These are phyloP conservation scores for Drosophila mettleri DNA, from an alignment of 2,888 invertebrate genomes.

Conservation along the genomic window DNA sequence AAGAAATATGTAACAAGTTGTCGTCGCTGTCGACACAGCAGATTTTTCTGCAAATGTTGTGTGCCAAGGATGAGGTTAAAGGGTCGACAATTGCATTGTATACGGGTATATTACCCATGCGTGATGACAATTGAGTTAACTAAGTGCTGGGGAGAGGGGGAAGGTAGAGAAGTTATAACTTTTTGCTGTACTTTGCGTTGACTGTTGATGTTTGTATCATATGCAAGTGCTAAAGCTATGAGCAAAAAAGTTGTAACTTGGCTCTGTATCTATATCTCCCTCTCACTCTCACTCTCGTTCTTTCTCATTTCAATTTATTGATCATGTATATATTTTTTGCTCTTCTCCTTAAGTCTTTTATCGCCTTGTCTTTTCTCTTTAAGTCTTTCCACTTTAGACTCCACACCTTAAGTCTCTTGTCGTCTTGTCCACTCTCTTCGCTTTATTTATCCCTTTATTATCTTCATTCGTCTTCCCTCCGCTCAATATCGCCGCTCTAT, in stretches of 20 bases:
- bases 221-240: slow-evolving; percentile 32
- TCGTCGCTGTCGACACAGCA: slow-evolving; percentile 44
- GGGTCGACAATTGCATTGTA: slow-evolving; percentile 52
- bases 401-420: neutral
- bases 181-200: slow-evolving; percentile 32
- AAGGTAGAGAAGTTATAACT: slow-evolving; percentile 34
- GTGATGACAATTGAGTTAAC: slow-evolving; percentile 61
- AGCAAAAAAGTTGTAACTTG: neutral
- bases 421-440: neutral
- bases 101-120: slow-evolving; percentile 40
- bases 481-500: neutral
- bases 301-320: neutral
- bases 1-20: slow-evolving; percentile 72
- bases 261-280: too few relatives aligned
- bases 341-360: neutral
- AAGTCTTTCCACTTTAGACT: neutral
- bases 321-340: neutral
- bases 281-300: neutral
- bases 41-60: slow-evolving; percentile 51
- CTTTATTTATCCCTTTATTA: neutral
- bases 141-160: neutral
- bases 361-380: neutral
- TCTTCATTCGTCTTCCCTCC: neutral
- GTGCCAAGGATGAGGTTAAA: slow-evolving; percentile 28
- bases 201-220: slow-evolving; percentile 12